phyloP scores from a whole-genome alignment of 2,113 vertebrate genomes.

The Nothoprocta pentlandii region DNA sequence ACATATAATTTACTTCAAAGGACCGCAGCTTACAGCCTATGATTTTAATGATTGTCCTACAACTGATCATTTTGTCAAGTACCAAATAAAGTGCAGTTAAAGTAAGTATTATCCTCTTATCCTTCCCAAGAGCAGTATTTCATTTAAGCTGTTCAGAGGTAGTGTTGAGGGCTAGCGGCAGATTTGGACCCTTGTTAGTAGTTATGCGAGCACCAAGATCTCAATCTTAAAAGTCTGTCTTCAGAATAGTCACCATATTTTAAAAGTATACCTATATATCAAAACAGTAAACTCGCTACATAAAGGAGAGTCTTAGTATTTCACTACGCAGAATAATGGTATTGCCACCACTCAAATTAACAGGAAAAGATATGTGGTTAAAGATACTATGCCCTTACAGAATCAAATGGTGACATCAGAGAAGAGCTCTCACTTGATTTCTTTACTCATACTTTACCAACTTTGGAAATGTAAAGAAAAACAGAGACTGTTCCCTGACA shows the following conservation, averaged over 20 bases:
- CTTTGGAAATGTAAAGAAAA: neutral
- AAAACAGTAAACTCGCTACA: neutral
- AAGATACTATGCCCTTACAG: neutral
- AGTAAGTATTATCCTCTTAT: constrained; percentile 15
- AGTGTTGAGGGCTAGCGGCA: neutral
- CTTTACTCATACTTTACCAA: neutral
- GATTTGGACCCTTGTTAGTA: neutral
- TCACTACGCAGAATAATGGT: neutral
- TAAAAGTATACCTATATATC: neutral
- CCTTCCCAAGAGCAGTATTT: neutral
- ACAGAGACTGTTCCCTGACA: neutral
- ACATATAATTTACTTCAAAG: constrained; percentile 61
- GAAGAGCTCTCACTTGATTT: constrained; percentile 17
- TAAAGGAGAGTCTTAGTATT: neutral
- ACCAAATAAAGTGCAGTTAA: constrained; percentile 57
- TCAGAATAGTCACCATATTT: neutral
- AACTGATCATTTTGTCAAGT: constrained; percentile 67
- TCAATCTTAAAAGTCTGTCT: neutral
- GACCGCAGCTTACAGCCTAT: constrained; percentile 55
- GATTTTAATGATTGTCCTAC: constrained; percentile 73
- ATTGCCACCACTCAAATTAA: neutral
- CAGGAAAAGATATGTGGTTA: neutral
- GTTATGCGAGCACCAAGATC: neutral
- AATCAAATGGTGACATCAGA: constrained; percentile 7
- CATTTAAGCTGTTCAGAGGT: neutral